These are phyloP conservation scores for Onychorhynchus coronatus DNA, from an alignment of 2,113 vertebrate genomes.

Conservation along the genomic window DNA sequence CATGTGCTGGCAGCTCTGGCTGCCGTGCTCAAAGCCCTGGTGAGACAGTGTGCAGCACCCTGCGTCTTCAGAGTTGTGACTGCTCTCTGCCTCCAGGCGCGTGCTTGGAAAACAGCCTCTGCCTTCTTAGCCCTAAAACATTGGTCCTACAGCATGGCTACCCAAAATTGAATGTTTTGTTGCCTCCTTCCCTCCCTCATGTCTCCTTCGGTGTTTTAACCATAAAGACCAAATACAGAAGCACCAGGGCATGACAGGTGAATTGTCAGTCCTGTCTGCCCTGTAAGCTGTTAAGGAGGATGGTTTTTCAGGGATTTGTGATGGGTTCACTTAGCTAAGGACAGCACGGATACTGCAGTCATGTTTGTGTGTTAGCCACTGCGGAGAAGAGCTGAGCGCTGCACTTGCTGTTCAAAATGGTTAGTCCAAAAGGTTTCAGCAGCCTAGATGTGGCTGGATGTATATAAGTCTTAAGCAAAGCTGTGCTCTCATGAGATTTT, in stretches of 20 bases:
- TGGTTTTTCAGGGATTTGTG: background rate
- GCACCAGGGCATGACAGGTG: background rate
- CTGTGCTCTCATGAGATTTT: background rate
- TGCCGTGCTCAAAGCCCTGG: background rate
- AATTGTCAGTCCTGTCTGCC: background rate
- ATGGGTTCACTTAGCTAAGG: background rate
- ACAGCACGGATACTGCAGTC: background rate
- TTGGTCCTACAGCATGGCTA: background rate
- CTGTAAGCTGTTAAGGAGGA: background rate
- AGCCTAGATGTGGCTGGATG: background rate
- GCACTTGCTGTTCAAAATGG: background rate
- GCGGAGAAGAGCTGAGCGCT: background rate
- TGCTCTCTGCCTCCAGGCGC: background rate
- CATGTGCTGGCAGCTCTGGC: background rate
- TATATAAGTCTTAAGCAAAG: background rate
- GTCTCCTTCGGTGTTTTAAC: background rate
- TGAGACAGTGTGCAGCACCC: background rate
- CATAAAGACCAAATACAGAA: background rate
- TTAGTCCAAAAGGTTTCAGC: background rate
- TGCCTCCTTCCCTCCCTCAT: background rate
- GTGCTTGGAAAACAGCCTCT: background rate
- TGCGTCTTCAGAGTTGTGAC: background rate
- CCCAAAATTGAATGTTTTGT: background rate
- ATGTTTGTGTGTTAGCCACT: background rate
- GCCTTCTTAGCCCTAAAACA: background rate